Conservation (phyloP, 2,797 vertebrate genomes). For the Poeciliopsis presidionis region DNA sequence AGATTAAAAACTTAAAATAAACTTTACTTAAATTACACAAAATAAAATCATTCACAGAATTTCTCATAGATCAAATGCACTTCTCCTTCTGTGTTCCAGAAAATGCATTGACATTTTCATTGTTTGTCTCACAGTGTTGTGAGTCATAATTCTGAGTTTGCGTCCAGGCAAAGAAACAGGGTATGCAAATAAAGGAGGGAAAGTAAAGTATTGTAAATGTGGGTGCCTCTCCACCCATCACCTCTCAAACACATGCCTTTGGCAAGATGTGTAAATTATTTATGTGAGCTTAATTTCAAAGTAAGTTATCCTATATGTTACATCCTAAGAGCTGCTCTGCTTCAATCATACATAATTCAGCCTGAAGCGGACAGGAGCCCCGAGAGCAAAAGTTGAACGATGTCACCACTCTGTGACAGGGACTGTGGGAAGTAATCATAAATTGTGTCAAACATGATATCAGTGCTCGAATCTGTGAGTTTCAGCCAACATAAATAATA, state of each 20-base stretch:
- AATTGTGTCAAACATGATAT: not conserved
- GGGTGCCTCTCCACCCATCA: conserved; percentile 4
- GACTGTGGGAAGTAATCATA: not conserved
- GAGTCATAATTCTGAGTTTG: conserved; percentile 3
- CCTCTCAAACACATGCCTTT: conserved; percentile 8
- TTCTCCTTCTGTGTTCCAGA: not conserved
- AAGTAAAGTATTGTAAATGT: not conserved
- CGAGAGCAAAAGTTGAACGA: not conserved
- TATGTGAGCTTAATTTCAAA: conserved; percentile 11
- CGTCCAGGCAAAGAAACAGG: conserved; percentile 31
- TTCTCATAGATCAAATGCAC: not conserved
- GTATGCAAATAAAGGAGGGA: conserved; percentile 26
- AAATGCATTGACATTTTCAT: not conserved
- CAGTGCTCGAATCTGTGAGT: not conserved
- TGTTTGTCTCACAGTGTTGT: conserved; percentile 1
- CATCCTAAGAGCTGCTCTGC: not conserved
- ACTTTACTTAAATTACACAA: not conserved
- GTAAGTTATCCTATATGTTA: not conserved
- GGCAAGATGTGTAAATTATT: conserved; percentile 12
- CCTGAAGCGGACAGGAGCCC: not conserved
- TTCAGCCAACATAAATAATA: not conserved
- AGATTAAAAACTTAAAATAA: not conserved
- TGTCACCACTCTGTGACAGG: not conserved
- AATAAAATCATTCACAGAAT: not conserved
- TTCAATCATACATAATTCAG: not conserved